Evolutionary conservation across 2,113 vertebrate genomes (phyloP).

Genomic region (Notechis scutatus): DNA sequence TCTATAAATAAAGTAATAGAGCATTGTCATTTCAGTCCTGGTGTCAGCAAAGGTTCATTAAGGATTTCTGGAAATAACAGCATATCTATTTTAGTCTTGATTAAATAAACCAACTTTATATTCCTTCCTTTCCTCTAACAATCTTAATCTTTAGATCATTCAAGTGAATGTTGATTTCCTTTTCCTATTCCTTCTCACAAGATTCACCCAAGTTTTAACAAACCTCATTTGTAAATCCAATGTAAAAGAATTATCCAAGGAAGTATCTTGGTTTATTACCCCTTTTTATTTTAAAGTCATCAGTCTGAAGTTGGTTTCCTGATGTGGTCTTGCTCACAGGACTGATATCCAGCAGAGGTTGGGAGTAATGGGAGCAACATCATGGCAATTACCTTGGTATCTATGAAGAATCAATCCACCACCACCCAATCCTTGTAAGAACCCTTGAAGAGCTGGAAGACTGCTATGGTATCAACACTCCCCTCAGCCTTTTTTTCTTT

Average conservation of each 20-base stretch:
- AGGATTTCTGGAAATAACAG: not conserved
- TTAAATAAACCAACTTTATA: not conserved
- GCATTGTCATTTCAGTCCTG: not conserved
- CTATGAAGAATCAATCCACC: not conserved
- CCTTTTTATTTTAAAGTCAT: not conserved
- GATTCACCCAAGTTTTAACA: not conserved
- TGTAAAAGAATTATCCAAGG: not conserved
- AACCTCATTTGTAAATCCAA: not conserved
- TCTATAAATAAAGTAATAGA: not conserved
- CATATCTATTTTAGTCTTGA: not conserved
- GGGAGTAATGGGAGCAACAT: not conserved
- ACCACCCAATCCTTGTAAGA: not conserved
- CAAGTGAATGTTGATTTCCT: not conserved
- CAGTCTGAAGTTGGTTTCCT: not conserved
- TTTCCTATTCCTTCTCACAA: not conserved
- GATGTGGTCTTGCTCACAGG: not conserved
- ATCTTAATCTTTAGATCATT: not conserved
- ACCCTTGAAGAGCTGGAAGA: not conserved
- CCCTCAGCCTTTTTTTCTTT: not conserved
- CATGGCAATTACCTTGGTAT: not conserved
- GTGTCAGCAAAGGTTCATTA: not conserved
- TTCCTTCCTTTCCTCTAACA: not conserved
- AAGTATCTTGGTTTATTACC: not conserved
- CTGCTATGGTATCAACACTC: not conserved
- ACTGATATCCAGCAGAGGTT: not conserved